A percentile compares a stretch with the other conserved stretches of the same genome.
phyloP scores from a whole-genome alignment of 2,888 invertebrate species.

The Rutpela maculata region DNA sequence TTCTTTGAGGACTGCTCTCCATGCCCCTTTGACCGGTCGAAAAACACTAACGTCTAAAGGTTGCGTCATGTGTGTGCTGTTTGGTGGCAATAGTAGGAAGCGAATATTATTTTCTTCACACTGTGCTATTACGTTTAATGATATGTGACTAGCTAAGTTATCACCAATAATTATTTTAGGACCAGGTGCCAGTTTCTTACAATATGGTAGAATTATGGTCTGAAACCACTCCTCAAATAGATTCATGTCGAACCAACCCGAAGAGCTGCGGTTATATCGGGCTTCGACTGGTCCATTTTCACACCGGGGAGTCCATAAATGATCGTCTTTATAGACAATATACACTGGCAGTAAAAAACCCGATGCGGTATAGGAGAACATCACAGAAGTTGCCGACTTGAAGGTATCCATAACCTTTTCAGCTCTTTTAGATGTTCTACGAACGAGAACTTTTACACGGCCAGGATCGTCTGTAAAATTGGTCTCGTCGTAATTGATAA shows the following conservation, averaged over 20 bases:
- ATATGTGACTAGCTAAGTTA: constrained; percentile 27
- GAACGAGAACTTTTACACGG: constrained; percentile 36
- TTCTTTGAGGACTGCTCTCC: too few species aligned
- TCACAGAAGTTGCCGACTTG: neutral
- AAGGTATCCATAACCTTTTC: neutral
- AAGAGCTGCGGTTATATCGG: constrained; percentile 10
- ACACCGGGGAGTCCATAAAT: constrained; percentile 30
- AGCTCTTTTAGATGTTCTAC: constrained; percentile 38
- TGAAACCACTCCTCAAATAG: constrained; percentile 28
- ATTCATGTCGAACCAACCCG: constrained; percentile 24
- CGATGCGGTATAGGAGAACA: constrained; percentile 16
- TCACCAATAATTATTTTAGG: constrained; percentile 26
- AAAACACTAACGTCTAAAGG: constrained; percentile 29
- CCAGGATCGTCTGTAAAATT: constrained; percentile 45
- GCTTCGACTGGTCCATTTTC: constrained; percentile 8
- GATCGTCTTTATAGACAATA: constrained; percentile 2
- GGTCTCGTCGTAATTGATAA: constrained; percentile 47
- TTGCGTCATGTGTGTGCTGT: constrained; percentile 31
- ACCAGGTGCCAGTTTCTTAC: constrained; percentile 14
- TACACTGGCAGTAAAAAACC: constrained; percentile 1
- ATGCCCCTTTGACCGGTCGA: constrained; percentile 26
- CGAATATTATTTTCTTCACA: constrained; percentile 26
- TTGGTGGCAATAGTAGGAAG: constrained; percentile 29
- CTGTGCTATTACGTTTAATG: constrained; percentile 25
- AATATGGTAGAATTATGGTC: constrained; percentile 11